Conservation (phyloP, 92 coral and sea anemone species). For the Epizoanthus stellaris region DNA sequence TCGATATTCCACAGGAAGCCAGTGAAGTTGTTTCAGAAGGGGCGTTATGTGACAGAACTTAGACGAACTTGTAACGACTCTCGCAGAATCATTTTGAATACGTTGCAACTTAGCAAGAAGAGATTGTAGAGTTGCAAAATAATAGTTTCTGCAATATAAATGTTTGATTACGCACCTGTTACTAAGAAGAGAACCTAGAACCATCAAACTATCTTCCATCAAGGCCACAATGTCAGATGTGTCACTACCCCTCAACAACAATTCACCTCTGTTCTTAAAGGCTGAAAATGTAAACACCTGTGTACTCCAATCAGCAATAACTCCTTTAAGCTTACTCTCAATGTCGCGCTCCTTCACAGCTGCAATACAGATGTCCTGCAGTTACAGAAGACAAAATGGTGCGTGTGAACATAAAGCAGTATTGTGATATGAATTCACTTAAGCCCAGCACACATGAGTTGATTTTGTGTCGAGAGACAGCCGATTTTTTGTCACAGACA, state of each 20-base stretch:
- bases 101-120: too few species aligned
- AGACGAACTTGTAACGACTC: too few species aligned
- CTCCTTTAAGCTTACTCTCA: slow-evolving; percentile 93
- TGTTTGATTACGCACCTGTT: slow-evolving; percentile 75
- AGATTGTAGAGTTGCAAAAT: too few species aligned
- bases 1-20: too few species aligned
- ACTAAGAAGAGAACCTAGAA: slow-evolving; percentile 92
- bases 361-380: slow-evolving; percentile 96
- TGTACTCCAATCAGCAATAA: slow-evolving; percentile 95
- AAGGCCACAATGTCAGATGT: slow-evolving; percentile 96
- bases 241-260: slow-evolving; percentile 88
- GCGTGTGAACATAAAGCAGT: slow-evolving; percentile 1
- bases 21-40: too few species aligned
- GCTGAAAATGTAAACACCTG: slow-evolving; percentile 88
- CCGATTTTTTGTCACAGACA: too few species aligned
- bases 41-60: too few species aligned
- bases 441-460: too few species aligned
- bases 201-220: slow-evolving; percentile 99
- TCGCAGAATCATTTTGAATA: too few species aligned
- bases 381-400: neutral
- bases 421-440: too few species aligned
- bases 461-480: too few species aligned
- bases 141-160: too few species aligned
- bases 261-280: slow-evolving; percentile 96
- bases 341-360: slow-evolving; percentile 98